Base-by-base conservation (phyloP, 37 sponge, comb jelly and placozoan species). In the Diacarnus erythraeanus region DNA sequence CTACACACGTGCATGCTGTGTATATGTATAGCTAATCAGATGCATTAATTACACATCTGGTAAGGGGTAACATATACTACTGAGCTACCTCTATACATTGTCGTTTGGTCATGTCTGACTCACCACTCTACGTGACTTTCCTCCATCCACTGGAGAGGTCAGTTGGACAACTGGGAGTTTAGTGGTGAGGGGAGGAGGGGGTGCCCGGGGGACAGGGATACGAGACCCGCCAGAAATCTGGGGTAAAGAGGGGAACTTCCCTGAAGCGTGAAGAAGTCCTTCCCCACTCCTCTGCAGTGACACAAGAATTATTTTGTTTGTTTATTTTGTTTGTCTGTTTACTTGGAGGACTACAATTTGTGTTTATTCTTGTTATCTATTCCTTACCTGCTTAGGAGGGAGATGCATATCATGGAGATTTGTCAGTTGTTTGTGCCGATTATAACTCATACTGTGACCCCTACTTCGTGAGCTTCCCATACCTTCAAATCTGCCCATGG, bases 121-220 rank as follows among this genome's bases (percentile, higher is more conserved):
- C n/a, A n/a, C n/a, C n/a, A n/a, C n/a, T n/a, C n/a, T n/a, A n/a
- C n/a, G n/a, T n/a, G n/a, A n/a, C n/a, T n/a, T n/a, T n/a, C n/a
- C n/a, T n/a, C n/a, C n/a, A n/a, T n/a, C n/a, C n/a, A n/a, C n/a
- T n/a, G n/a, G n/a, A n/a, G n/a, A n/a, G n/a, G n/a, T n/a, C n/a
- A n/a, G n/a, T n/a, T n/a, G n/a, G 12, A 47, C 10, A 47, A 47
- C 12, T 6, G 63, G 29, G 60, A 31, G 60, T 6, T 36, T 47
- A 22, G 80, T 2, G 70, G 71, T 67, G 2, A 38, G 41, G 35
- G 74, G 42, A 44, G 82, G 54, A 10, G 82, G 38, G 36, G 82
- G 51, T 35, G 61, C 20, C 36, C 26, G 42, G 69, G 76, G 76
- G 38, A 83, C 31, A 18, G 83, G 76, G 64, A 75, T 83, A 10